Conservation (phyloP, 2,888 invertebrate genomes). For the Spisula solida region DNA sequence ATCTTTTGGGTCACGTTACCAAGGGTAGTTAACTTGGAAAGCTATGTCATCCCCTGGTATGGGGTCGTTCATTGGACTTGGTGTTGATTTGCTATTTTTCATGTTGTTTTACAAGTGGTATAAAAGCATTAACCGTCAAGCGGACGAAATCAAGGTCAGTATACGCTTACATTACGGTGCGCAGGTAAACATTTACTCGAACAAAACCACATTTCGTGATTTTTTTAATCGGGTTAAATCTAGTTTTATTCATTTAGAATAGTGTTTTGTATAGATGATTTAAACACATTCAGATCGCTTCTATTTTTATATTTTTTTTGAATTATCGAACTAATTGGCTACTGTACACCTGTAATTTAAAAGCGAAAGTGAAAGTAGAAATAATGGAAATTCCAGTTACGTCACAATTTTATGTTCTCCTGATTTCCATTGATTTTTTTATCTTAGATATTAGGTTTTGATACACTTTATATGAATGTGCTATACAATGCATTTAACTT, state of each 20-base stretch:
- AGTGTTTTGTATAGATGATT: no score
- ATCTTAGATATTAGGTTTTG: no score
- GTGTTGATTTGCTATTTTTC: conserved; percentile 60
- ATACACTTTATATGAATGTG: no score
- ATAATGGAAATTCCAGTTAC: no score
- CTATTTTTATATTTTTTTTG: no score
- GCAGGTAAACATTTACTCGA: not conserved
- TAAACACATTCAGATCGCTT: no score
- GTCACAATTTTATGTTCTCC: no score
- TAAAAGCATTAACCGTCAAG: conserved; percentile 57
- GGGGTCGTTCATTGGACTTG: conserved; percentile 56
- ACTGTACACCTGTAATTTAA: not conserved
- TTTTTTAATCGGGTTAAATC: not conserved
- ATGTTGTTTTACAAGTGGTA: conserved; percentile 64
- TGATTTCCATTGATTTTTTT: no score
- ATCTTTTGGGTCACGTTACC: not conserved
- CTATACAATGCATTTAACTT: no score
- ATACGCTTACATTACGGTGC: not conserved
- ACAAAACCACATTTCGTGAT: not conserved
- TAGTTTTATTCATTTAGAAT: no score
- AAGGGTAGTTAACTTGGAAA: not conserved
- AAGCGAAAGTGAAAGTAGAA: conserved; percentile 17
- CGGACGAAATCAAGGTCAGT: conserved; percentile 72
- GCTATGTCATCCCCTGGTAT: conserved; percentile 19
- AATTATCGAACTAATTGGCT: no score